These are phyloP conservation scores for Meteorus colon DNA, from an alignment of 2,888 invertebrate species.

Conservation along the genomic window DNA sequence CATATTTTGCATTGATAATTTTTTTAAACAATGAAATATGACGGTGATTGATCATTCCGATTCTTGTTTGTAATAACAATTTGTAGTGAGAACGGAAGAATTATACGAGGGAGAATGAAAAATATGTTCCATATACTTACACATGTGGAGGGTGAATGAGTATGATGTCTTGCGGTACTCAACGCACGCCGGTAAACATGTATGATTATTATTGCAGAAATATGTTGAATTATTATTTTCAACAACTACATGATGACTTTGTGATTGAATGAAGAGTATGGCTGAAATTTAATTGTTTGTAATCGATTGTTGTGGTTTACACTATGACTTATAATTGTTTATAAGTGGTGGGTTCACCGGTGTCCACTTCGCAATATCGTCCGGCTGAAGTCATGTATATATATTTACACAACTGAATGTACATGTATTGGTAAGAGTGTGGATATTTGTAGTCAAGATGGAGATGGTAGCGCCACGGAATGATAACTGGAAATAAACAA, in stretches of 20 bases:
- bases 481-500: neutral
- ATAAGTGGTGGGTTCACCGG: neutral
- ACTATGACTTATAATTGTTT: conserved; percentile 5
- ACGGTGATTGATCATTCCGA: neutral
- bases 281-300: neutral
- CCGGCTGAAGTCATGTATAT: neutral
- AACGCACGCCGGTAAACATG: conserved; percentile 10
- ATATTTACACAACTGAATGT: neutral
- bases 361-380: conserved; percentile 4
- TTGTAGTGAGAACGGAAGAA: no score
- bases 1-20: neutral
- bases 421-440: neutral
- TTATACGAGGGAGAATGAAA: neutral
- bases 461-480: neutral
- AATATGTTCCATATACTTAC: neutral
- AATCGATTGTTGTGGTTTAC: neutral
- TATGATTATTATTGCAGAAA: neutral
- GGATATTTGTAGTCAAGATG: neutral
- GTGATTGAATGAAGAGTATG: neutral
- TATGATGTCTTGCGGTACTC: neutral
- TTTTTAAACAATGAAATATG: neutral
- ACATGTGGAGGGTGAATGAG: neutral
- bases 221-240: neutral
- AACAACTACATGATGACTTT: neutral
- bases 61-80: neutral